Conservation (phyloP, 1,140 invertebrate genomes). For the Bombus vancouverensis region DNA sequence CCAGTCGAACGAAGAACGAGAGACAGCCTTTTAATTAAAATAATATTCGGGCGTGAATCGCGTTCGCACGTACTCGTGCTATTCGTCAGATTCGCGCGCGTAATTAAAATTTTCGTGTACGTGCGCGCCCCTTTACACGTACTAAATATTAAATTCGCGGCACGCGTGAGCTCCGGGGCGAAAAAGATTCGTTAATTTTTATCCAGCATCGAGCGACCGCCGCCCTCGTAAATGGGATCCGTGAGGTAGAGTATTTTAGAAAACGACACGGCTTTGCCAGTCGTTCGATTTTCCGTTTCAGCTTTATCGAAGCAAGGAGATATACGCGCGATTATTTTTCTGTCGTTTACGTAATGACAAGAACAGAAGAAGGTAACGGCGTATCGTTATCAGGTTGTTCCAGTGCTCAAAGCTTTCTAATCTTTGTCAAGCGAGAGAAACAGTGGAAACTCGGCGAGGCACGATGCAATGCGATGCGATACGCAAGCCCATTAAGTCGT, state of each 20-base stretch:
- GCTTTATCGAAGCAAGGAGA: too few relatives aligned
- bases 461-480: background rate
- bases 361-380: background rate
- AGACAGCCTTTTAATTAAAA: slow-evolving; percentile 38
- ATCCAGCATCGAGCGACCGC: background rate
- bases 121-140: background rate
- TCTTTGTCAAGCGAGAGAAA: background rate
- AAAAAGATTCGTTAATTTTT: slow-evolving; percentile 30
- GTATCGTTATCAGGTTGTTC: slow-evolving; percentile 4
- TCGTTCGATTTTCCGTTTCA: background rate
- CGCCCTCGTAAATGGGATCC: background rate
- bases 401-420: slow-evolving; percentile 2
- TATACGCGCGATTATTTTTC: background rate
- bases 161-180: background rate
- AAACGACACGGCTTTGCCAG: background rate
- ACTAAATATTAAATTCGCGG: slow-evolving; percentile 38
- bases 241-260: background rate
- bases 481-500: background rate
- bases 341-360: background rate
- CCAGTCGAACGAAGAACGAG: background rate
- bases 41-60: slow-evolving; percentile 20
- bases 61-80: background rate
- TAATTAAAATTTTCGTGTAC: slow-evolving; percentile 40
- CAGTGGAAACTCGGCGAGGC: background rate
- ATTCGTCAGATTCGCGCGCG: background rate